Evolutionary conservation across 2,888 invertebrate species (phyloP).

Genomic region (Drosophila pseudotakahashii): DNA sequence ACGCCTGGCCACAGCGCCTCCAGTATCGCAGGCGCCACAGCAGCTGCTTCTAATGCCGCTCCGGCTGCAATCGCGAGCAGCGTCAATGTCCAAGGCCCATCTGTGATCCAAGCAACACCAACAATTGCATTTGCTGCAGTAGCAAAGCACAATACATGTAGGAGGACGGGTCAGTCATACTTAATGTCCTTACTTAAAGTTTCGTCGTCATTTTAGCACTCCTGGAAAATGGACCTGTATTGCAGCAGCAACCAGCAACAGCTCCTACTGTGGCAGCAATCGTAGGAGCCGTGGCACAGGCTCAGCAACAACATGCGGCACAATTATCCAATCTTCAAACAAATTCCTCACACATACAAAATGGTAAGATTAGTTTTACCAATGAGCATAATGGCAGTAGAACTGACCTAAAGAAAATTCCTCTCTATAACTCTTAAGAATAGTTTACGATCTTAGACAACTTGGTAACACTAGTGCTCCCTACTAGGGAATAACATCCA

Average conservation of each 20-base stretch:
- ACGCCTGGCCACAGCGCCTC: constrained; percentile 81
- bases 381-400: no score
- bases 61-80: constrained; percentile 44
- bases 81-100: constrained; percentile 83
- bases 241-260: constrained; percentile 64
- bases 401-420: no score
- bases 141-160: constrained; percentile 86
- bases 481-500: no score
- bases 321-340: constrained; percentile 84
- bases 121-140: constrained; percentile 88
- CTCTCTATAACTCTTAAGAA: no score
- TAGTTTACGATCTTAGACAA: no score
- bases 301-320: constrained; percentile 63
- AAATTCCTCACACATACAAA: constrained; percentile 84
- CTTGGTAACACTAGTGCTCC: no score
- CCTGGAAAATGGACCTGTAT: constrained; percentile 83
- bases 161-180: constrained; percentile 31
- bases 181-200: neutral
- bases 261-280: constrained; percentile 80
- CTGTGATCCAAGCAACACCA: constrained; percentile 84
- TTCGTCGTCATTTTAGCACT: constrained; percentile 74
- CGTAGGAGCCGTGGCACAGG: constrained; percentile 75
- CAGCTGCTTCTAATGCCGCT: constrained; percentile 25
- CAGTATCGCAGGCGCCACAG: no score
- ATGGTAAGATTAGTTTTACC: constrained; percentile 63